Base-by-base conservation (phyloP, 2,888 invertebrate genomes). In the Rhynchonema sp. region DNA sequence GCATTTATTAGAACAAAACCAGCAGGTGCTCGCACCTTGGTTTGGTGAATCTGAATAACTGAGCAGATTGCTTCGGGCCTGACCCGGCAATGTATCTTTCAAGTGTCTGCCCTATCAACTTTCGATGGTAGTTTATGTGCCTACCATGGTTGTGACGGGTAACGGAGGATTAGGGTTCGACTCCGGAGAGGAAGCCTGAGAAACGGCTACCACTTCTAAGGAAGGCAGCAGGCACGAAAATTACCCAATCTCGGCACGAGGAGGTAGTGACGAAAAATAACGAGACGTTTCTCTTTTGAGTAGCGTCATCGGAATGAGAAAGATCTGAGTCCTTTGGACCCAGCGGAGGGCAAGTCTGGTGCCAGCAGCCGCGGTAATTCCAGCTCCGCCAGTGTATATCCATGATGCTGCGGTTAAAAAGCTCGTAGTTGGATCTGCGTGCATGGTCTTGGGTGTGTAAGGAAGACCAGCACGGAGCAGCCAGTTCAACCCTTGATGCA, bases 241-340 rank as follows among this genome's bases (percentile, higher is more conserved):
- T 38, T 38, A 38, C 38, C 38, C 38, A 38, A 6, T 38, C 38
- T 38, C 38, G 82, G 82, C 74, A 74, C 67, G 74, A 76, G 76
- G 77, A 79, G 80, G 80, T 80, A 80, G 80, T 81, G 80, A 81
- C 81, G 78, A 80, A 78, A 81, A 80, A 81, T 81, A 80, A 80
- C 79, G 78, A 71, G 66, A 65, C 65, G 63, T 67, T 63, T 63
- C 67, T 66, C 66, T 77, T 17, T 6, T 38, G 38, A 38, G 38
- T 38, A 38, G 9, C 38, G 38, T 38, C 38, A 38, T 38, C 17
- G 38, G 38, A 38, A 38, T 38, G 38, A 38, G 38, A 13, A 38
- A 6, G 17, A 38, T 38, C 38, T 17, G 17, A 38, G 17, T 17
- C 38, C 38, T 38, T 38, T 38, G 38, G 38, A 38, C 38, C 38